Percentiles rank a stretch among this genome's conserved stretches.
Evolutionary conservation across 2,113 vertebrate genomes (phyloP).

Genomic region (Phalacrocorax carbo): DNA sequence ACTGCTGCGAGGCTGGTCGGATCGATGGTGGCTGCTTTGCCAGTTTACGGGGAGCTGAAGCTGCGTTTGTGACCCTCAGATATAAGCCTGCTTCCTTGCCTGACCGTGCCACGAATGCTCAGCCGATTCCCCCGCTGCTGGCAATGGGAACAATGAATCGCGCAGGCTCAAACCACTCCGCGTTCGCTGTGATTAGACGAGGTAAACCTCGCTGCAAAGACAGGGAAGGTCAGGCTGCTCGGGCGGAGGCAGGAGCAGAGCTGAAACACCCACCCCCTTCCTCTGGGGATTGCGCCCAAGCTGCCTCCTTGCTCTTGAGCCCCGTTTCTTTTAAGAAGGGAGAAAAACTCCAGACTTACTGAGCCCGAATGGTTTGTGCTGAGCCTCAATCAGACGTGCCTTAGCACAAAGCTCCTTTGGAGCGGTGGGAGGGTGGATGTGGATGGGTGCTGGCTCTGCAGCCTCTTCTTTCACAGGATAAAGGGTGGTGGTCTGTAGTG

Average conservation of each 20-base stretch:
- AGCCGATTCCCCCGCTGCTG: not conserved
- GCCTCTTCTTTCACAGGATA: not conserved
- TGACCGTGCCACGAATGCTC: not conserved
- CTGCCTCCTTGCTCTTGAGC: not conserved
- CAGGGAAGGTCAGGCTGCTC: not conserved
- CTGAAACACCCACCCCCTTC: not conserved
- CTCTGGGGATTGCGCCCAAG: not conserved
- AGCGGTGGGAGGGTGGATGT: not conserved
- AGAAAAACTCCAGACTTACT: not conserved
- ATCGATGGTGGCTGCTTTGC: not conserved
- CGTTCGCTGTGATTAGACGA: not conserved
- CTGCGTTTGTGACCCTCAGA: not conserved
- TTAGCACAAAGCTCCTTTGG: not conserved
- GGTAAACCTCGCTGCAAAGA: not conserved
- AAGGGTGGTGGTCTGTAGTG: not conserved
- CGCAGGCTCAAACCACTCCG: not conserved
- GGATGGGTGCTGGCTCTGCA: not conserved
- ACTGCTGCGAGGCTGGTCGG: rapidly evolving
- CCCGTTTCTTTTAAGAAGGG: not conserved
- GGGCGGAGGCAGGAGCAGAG: not conserved
- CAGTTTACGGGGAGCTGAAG: not conserved
- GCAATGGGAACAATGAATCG: not conserved
- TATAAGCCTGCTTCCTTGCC: not conserved
- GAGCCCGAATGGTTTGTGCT: not conserved
- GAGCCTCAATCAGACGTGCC: not conserved